Evolutionary conservation across 2,113 vertebrate genomes (phyloP), one percentile per base, ranked within the genome.

Genomic region (Tragelaphus strepsiceros): DNA sequence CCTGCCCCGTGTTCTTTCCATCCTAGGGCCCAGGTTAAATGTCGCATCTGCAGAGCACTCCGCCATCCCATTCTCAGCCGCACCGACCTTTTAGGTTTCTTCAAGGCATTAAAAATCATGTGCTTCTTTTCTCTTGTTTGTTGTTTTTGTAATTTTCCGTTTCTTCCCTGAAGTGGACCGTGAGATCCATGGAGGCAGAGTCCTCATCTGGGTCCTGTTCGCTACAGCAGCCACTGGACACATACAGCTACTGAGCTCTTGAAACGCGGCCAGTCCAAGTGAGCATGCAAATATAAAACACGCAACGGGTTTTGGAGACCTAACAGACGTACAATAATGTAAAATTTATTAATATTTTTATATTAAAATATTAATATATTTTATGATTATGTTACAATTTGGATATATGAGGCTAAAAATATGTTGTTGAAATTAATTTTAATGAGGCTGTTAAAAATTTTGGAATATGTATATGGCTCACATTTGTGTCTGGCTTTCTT

Each of bases 181-280:
- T 21, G 35, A 94, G n/a, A 14, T 6, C 30, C 28, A 1, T 11
- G 43, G 32, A 92, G 53, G 39, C 22, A 39, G 19, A 58, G n/a
- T 3, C n/a, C 22, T 77, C 28, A 0, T 64, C 14, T 14, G 0
- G 15, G 39, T 1, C 3, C 78, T 53, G 8, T 15, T 10, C 3
- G 12, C 1, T 3, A 0, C 2, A 1, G 21, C 30, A 43, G 5
- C 74, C 16, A 0, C 17, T 35, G 35, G 24, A 1, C 17, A 15
- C 10, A 8, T 1, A 0, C 24, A 21, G 19, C n/a, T 16, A 0
- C 24, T 4, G 19, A 39, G 46, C 4, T 4, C 28, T 39, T 26
- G 39, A 64, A 74, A 92, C 58, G 22, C 24, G 26, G 21, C 28
- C 32, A 2, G 1, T 62, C 15, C 8, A 35, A 43, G 83, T 1